Percentiles rank a stretch among this genome's conserved stretches.
phyloP scores from a whole-genome alignment of 2,797 vertebrate species.

The Remorina albescens region DNA sequence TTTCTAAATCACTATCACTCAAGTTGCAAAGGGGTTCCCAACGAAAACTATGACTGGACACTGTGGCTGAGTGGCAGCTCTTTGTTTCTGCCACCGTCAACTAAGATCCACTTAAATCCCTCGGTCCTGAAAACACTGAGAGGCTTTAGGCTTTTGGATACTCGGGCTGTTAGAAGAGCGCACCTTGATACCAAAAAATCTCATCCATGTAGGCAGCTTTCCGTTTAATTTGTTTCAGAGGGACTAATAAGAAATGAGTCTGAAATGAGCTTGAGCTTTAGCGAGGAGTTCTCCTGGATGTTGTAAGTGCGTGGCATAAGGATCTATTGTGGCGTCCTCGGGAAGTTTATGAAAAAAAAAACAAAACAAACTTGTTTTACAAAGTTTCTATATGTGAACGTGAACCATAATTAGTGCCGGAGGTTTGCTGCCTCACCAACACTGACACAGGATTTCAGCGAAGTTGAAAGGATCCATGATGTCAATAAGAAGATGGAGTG shows the following conservation, averaged over 20 bases:
- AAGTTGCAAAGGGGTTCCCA: neutral
- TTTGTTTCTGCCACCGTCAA: constrained; percentile 15
- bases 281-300: neutral
- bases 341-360: constrained; percentile 5
- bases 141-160: neutral
- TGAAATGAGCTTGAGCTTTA: constrained; percentile 13
- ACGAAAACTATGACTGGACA: neutral
- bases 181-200: constrained; percentile 30
- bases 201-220: constrained; percentile 22
- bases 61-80: neutral
- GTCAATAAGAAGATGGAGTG: constrained; percentile 50
- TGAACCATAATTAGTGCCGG: constrained; percentile 58
- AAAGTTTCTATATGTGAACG: constrained; percentile 49
- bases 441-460: constrained; percentile 60
- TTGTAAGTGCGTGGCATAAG: neutral
- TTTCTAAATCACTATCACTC: neutral
- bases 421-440: constrained; percentile 32
- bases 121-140: constrained; percentile 40
- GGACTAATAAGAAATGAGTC: constrained; percentile 61
- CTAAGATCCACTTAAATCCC: constrained; percentile 17
- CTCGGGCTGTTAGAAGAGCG: constrained; percentile 6
- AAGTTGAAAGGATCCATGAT: constrained; percentile 53
- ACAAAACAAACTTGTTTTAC: constrained; percentile 20
- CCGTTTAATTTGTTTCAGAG: constrained; percentile 66
- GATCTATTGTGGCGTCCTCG: constrained; percentile 15